Evolutionary conservation across 1,140 invertebrate genomes (phyloP), one percentile per base, ranked within the genome.

Genomic region (Sminthurinus signatus): DNA sequence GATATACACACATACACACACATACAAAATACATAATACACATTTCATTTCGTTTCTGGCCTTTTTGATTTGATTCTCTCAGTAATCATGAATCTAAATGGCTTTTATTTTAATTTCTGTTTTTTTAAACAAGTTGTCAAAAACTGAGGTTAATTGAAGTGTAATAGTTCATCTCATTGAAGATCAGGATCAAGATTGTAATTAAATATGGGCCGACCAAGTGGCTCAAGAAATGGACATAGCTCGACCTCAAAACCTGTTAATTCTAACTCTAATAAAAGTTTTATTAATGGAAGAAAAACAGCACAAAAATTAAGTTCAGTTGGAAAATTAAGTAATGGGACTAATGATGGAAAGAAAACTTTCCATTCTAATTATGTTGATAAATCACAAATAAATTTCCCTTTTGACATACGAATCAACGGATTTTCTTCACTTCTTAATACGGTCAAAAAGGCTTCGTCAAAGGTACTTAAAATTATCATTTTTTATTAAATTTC

Each of bases 371-470:
- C 44, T 25, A n/a, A n/a, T 5, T 4, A 28, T 17, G 8, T 28
- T 21, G 67, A 69, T 48, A 36, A 27, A 44, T 69, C 67, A 17
- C 60, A 60, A 50, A 29, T 15, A 0, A 66, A 66, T 36, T 60
- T 65, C 55, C 63, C 63, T 10, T 66, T 52, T 25, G 63, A 69
- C 50, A 57, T 65, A 19, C 48, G 60, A 43, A 48, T 69, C 15
- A 39, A 48, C 28, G 68, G 68, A 54, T 62, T 63, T 46, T 43
- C 68, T 8, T 65, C 63, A 2, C 52, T 69, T 25, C 36, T 54
- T 8, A 69, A 69, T 43, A 42, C 56, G n/a, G 56, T 63, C 21
- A n/a, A 46, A 31, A 69, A 60, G 31, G 54, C 52, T 55, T 60
- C 60, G 10, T 27, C 46, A n/a, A 56, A 51, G 12, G 68, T 69